A percentile compares a stretch with the other conserved stretches of the same genome.
These are phyloP conservation scores for Nomada ferruginata DNA, from an alignment of 2,888 invertebrate species.

Conservation along the genomic window DNA sequence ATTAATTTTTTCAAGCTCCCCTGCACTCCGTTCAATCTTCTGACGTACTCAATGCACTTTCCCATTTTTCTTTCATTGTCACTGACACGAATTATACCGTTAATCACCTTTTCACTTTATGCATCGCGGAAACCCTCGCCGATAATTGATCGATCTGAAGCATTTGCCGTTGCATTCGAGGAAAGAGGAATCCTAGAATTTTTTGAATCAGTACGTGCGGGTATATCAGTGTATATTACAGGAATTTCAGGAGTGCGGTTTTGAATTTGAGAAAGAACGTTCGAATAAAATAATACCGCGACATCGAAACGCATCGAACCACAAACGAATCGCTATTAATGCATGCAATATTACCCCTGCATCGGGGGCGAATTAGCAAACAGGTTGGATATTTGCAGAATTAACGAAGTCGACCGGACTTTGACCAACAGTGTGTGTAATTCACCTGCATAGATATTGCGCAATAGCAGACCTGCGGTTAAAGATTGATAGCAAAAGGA, in stretches of 20 bases:
- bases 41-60: constrained; percentile 28
- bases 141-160: constrained; percentile 5
- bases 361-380: no score
- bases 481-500: not conserved
- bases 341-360: no score
- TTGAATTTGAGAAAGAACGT: no score
- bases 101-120: constrained; percentile 4
- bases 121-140: not conserved
- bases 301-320: no score
- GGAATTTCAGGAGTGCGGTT: no score
- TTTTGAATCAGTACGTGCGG: no score
- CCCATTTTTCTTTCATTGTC: not conserved
- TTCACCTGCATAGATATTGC: not conserved
- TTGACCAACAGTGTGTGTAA: not conserved
- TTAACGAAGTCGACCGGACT: not conserved
- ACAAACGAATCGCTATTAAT: no score
- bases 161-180: no score
- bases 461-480: not conserved
- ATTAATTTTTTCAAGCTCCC: constrained; percentile 55
- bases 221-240: no score
- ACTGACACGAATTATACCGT: not conserved
- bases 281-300: not conserved
- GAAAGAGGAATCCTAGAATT: no score
- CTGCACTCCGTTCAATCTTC: constrained; percentile 24
- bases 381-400: not conserved